Conservation (phyloP, 2,888 invertebrate species). For the Cerceris rybyensis region DNA sequence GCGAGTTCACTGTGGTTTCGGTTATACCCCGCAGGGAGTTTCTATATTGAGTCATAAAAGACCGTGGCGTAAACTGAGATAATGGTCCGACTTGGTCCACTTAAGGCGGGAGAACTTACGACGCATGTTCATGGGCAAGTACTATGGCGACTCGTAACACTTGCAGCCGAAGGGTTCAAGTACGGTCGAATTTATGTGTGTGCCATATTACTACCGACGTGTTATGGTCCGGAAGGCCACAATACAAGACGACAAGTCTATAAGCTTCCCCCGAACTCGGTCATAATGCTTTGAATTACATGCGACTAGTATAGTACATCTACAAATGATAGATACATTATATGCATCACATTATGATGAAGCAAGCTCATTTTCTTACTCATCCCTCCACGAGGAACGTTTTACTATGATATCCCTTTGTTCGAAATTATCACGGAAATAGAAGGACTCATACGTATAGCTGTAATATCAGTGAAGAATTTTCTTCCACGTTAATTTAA, state of each 20-base stretch:
- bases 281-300: conserved; percentile 45
- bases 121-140: conserved; percentile 57
- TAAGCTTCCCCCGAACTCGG: conserved; percentile 43
- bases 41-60: conserved; percentile 72
- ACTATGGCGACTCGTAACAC: conserved; percentile 61
- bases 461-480: no score
- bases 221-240: conserved; percentile 48
- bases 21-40: conserved; percentile 66
- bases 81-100: conserved; percentile 74
- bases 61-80: conserved; percentile 68
- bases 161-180: conserved; percentile 65
- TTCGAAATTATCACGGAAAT: no score
- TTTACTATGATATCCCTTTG: no score
- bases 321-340: neutral
- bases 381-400: neutral
- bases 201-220: conserved; percentile 57
- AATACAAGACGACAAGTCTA: conserved; percentile 53
- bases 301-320: conserved; percentile 12
- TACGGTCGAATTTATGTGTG: conserved; percentile 64
- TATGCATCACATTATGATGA: conserved; percentile 6
- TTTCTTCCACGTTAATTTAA: no score
- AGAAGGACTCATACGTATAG: no score
- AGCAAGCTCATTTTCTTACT: neutral
- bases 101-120: conserved; percentile 67
- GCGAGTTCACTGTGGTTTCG: conserved; percentile 67